Base-by-base conservation (phyloP, 2,888 invertebrate genomes). In the Andrena dorsata region DNA sequence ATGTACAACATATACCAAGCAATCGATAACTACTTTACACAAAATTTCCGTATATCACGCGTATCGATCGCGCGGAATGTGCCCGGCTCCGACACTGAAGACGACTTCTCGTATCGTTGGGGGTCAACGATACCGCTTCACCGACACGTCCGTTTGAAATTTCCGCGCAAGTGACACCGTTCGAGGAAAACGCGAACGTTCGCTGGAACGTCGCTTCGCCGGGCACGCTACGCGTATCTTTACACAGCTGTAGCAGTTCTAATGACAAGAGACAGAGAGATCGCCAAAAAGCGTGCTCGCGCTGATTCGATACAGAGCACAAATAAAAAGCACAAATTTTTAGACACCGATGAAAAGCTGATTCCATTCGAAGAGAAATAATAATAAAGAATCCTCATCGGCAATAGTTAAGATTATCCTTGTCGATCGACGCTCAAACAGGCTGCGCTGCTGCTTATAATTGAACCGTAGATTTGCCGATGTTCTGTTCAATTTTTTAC, bases 1-100 rank as follows among this genome's bases (percentile, higher is more conserved):
- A 90, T 90, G 76, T 91, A 91, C 91, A 91, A 88, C 90, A 86
- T 86, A 88, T 80, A 83, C 78, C 75, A 87, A 84, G 76, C 86
- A 20, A 78, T 80, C 79, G 53, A 75, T 76, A 82, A 53, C 66
- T 71, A 83, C 51, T 71, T 71, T 76, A 80, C 83, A 73, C 58
- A 28, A 70, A 71, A 76, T 80, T 84, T 76, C 47, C 5, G 70
- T 61, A n/a, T 58, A 47, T 65, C 61, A 41, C 53, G 56, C 16
- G 28, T 73, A 68, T 70, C 71, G 69, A 73, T 71, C 51, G 28
- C 76, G 73, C 35, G 35, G 75, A 74, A 75, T 8, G 64, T 72
- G 41, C 53, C 53, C n/a, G 53, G 56, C 47, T 7, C 47, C 32
- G 16, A 70, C 56, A 61, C 73, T 63, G 80, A 71, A 74, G 60